A percentile compares a stretch with the other conserved stretches of the same genome.
phyloP scores from a whole-genome alignment of 2,113 vertebrate genomes.

The Anoplopoma fimbria region DNA sequence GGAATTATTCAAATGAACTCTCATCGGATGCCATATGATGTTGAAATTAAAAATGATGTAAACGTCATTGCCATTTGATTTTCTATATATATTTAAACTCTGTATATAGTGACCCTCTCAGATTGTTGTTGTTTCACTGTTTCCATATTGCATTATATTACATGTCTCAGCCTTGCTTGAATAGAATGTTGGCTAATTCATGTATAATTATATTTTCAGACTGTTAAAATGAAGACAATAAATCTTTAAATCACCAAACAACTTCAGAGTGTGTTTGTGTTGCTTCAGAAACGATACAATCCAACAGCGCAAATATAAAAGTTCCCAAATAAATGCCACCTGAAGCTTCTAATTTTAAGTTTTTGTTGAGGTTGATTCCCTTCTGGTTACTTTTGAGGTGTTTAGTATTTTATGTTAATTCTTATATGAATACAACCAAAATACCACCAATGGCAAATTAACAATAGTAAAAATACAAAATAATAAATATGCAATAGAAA shows the following conservation, averaged over 20 bases:
- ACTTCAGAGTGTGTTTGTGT: slow-evolving; percentile 1
- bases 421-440: background rate
- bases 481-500: background rate
- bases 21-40: slow-evolving; percentile 87
- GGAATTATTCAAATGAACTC: slow-evolving; percentile 75
- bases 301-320: background rate
- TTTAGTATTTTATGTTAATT: too few relatives aligned
- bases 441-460: background rate
- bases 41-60: slow-evolving; percentile 77
- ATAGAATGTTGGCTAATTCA: slow-evolving; percentile 74
- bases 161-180: slow-evolving; percentile 80
- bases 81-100: slow-evolving; percentile 72
- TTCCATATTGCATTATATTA: slow-evolving; percentile 65
- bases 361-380: background rate
- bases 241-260: slow-evolving; percentile 66
- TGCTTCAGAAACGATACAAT: background rate
- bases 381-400: background rate
- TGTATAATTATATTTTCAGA: slow-evolving; percentile 78
- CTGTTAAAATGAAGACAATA: slow-evolving; percentile 78
- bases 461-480: background rate
- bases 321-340: background rate
- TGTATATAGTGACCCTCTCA: slow-evolving; percentile 77
- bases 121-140: slow-evolving; percentile 67
- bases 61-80: slow-evolving; percentile 86
- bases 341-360: background rate